A percentile compares a stretch with the other conserved stretches of the same genome.
Evolutionary conservation across 2,888 invertebrate genomes (phyloP).

Genomic region (Drosophila acutilabella): DNA sequence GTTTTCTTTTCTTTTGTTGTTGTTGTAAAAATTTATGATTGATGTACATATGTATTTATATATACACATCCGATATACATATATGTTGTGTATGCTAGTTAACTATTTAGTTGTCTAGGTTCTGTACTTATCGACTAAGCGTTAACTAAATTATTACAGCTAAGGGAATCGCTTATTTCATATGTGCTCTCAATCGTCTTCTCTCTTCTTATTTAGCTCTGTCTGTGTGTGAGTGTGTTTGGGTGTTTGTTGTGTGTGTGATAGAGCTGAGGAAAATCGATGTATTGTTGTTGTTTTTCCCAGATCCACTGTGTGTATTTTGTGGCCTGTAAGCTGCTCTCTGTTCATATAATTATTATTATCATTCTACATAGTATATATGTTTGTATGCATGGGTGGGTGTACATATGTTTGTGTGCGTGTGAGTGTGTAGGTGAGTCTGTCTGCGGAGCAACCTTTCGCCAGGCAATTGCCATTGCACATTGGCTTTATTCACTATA

Average conservation of each 20-base stretch:
- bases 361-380: conserved; percentile 10
- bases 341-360: conserved; percentile 28
- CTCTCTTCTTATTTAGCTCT: conserved; percentile 6
- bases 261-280: too few relatives aligned
- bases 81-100: conserved; percentile 55
- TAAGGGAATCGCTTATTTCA: conserved; percentile 71
- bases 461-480: conserved; percentile 58
- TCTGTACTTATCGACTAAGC: conserved; percentile 54
- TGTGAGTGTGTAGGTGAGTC: conserved; percentile 28
- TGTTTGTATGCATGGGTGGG: conserved; percentile 48
- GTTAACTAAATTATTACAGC: conserved; percentile 69
- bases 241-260: conserved; percentile 10
- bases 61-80: conserved; percentile 25
- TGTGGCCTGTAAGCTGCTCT: conserved; percentile 49
- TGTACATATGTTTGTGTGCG: conserved; percentile 52
- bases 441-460: conserved; percentile 33
- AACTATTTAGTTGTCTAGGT: conserved; percentile 58
- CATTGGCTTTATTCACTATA: conserved; percentile 38
- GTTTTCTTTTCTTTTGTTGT: too few relatives aligned
- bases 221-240: conserved; percentile 20
- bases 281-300: too few relatives aligned
- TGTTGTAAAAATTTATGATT: conserved; percentile 32
- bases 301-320: not conserved
- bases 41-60: conserved; percentile 38
- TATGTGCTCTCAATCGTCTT: conserved; percentile 49